Percentiles rank a stretch among this genome's conserved stretches.
phyloP scores from a whole-genome alignment of 2,888 invertebrate genomes.

The Diachrysia chrysitis region DNA sequence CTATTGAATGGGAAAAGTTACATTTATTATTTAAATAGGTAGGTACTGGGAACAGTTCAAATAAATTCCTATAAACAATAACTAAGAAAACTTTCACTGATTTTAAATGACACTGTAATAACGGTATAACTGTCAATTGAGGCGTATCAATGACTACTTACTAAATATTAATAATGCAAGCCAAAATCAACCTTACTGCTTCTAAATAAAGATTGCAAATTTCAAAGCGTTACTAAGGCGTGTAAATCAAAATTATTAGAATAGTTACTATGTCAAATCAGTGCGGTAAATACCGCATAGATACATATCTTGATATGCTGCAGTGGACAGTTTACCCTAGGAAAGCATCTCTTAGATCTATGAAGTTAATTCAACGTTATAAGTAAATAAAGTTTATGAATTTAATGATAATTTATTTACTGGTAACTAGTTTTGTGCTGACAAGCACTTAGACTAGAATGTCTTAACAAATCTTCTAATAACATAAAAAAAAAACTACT shows the following conservation, averaged over 20 bases:
- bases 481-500: not conserved
- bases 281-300: no score
- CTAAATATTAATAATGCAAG: not conserved
- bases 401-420: no score
- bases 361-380: no score
- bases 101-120: not conserved
- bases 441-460: no score
- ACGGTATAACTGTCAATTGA: not conserved
- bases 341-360: conserved; percentile 17
- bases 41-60: no score
- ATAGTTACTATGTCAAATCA: no score
- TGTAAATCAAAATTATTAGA: no score
- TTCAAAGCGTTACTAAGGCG: not conserved
- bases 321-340: not conserved
- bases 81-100: not conserved
- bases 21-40: no score
- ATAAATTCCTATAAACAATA: no score
- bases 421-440: no score
- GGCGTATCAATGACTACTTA: not conserved
- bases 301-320: not conserved
- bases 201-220: not conserved
- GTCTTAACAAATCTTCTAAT: not conserved
- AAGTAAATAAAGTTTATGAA: no score
- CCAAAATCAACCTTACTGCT: not conserved
- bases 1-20: no score